phyloP scores from a whole-genome alignment of 2,113 vertebrate species.

The Tympanuchus pallidicinctus region DNA sequence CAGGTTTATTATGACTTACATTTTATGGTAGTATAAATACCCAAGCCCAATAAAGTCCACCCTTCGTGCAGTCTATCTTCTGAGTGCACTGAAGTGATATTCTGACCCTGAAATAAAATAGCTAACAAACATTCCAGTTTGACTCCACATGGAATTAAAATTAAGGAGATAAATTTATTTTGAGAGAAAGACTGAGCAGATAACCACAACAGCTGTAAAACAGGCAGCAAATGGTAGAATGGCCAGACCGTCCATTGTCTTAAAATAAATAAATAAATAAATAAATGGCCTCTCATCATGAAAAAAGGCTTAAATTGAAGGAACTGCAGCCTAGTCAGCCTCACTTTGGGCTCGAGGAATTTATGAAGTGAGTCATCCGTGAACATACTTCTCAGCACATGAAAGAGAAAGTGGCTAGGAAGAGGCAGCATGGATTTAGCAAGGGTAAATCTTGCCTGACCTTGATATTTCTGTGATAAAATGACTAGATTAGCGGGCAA shows the following conservation, averaged over 20 bases:
- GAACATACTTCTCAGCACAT: background rate
- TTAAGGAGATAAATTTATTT: background rate
- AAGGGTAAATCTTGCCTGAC: background rate
- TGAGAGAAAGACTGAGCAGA: background rate
- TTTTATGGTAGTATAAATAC: background rate
- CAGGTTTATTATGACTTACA: background rate
- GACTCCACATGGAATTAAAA: background rate
- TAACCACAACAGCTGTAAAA: background rate
- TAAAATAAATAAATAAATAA: background rate
- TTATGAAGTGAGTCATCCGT: background rate
- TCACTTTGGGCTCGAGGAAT: background rate
- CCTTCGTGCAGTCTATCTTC: accelerated
- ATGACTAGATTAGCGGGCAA: background rate
- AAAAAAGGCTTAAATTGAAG: background rate
- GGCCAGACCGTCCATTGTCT: background rate
- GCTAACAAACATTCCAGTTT: background rate
- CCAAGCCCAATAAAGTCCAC: background rate
- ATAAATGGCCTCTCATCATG: too few species aligned
- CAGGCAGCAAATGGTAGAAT: background rate
- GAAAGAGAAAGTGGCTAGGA: background rate
- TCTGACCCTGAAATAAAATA: background rate
- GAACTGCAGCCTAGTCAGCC: background rate
- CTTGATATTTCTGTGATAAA: background rate
- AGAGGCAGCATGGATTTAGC: background rate
- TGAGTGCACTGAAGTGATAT: background rate